Conservation (phyloP, 2,797 vertebrate species). For the Paramormyrops hopkinsi region DNA sequence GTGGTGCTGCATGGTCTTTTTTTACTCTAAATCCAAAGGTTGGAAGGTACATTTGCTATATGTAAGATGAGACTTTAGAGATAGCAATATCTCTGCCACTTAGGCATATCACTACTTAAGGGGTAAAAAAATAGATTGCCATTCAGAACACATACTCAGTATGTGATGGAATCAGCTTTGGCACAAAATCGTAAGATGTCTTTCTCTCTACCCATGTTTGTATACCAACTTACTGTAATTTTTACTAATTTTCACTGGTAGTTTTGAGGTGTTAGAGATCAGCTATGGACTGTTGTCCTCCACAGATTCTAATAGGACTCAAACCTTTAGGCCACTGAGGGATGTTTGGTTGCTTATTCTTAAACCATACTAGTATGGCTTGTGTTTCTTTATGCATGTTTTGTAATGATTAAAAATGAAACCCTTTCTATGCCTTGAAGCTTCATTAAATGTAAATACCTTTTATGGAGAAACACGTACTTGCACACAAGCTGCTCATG, state of each 20-base stretch:
- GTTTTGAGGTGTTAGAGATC: neutral
- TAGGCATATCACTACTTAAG: neutral
- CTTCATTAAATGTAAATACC: neutral
- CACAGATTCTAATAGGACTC: neutral
- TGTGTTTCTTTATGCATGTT: neutral
- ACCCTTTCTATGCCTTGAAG: neutral
- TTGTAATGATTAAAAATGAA: neutral
- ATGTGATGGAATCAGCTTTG: neutral
- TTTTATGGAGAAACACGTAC: neutral
- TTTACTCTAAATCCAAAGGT: neutral
- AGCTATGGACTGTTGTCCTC: neutral
- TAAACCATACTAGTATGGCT: neutral
- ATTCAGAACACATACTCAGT: neutral
- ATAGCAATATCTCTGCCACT: neutral
- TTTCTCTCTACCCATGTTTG: neutral
- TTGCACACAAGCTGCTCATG: neutral
- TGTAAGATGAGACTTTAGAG: neutral
- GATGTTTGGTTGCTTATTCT: neutral
- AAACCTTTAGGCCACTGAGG: neutral
- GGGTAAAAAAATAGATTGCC: neutral
- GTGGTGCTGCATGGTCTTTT: neutral
- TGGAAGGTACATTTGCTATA: neutral
- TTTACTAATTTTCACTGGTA: neutral
- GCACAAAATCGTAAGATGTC: neutral
- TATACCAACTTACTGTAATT: neutral